Conservation (phyloP, 2,888 invertebrate species). For the Monopis laevigella region DNA sequence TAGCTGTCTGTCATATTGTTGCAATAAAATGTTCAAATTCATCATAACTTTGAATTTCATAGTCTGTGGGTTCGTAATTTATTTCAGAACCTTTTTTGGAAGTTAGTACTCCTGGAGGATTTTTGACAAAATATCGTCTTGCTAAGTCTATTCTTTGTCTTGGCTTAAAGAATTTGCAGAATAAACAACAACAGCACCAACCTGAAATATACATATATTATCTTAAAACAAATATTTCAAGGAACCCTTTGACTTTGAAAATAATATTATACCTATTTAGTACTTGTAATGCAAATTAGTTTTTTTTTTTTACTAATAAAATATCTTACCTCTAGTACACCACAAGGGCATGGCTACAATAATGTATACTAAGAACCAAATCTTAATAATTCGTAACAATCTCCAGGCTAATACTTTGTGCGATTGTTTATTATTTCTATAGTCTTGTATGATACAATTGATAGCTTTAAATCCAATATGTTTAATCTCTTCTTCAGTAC, state of each 20-base stretch:
- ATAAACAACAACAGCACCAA: slow-evolving; percentile 71
- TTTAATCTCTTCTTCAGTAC: slow-evolving; percentile 45
- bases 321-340: slow-evolving; percentile 40
- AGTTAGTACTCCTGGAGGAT: slow-evolving; percentile 65
- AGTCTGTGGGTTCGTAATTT: slow-evolving; percentile 60
- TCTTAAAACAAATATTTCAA: slow-evolving; percentile 8
- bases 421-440: slow-evolving; percentile 17
- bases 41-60: slow-evolving; percentile 66
- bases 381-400: slow-evolving; percentile 29
- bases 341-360: slow-evolving; percentile 41
- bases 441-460: slow-evolving; percentile 24
- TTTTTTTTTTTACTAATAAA: not conserved
- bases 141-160: slow-evolving; percentile 57
- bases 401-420: slow-evolving; percentile 19
- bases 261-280: not conserved
- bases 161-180: slow-evolving; percentile 68
- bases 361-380: slow-evolving; percentile 38
- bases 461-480: slow-evolving; percentile 39
- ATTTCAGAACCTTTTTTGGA: slow-evolving; percentile 34
- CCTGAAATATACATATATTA: slow-evolving; percentile 35
- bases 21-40: slow-evolving; percentile 61
- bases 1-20: not conserved
- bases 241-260: not conserved
- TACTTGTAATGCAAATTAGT: not conserved
- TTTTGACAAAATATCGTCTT: slow-evolving; percentile 59